phyloP scores from a whole-genome alignment of 2,888 invertebrate species.

The Chloromyia formosa region DNA sequence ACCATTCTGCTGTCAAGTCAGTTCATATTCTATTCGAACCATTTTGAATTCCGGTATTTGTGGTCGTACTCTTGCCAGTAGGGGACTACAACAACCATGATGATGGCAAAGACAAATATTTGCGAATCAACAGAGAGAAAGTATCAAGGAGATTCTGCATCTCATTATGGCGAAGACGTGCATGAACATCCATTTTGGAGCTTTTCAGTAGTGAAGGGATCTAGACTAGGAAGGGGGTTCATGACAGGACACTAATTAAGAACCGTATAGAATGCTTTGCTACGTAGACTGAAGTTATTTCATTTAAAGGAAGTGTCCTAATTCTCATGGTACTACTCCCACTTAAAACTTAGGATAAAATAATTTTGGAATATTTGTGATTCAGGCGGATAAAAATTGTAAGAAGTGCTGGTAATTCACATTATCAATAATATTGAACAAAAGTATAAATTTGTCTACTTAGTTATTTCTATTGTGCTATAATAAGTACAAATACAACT shows the following conservation, averaged over 20 bases:
- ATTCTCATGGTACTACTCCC: constrained; percentile 1
- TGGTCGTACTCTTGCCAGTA: no score
- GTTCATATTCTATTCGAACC: neutral
- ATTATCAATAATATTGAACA: no score
- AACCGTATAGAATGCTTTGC: constrained; percentile 42
- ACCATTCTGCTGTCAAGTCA: constrained; percentile 4
- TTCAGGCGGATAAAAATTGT: no score
- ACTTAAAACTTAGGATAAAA: neutral
- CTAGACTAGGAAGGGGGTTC: constrained; percentile 42
- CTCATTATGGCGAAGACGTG: constrained; percentile 48
- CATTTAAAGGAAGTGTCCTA: constrained; percentile 7
- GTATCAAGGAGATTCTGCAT: constrained; percentile 47
- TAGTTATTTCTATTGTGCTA: no score
- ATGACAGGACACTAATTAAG: constrained; percentile 49
- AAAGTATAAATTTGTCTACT: no score
- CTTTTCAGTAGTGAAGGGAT: constrained; percentile 45
- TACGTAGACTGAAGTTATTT: constrained; percentile 9
- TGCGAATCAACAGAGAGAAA: constrained; percentile 49
- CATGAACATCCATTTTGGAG: constrained; percentile 43
- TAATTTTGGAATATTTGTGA: no score
- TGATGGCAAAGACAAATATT: constrained; percentile 47
- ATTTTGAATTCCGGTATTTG: neutral
- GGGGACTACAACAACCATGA: neutral
- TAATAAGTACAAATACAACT: no score
- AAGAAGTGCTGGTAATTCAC: no score